Percentiles rank a stretch among this genome's conserved stretches.
Evolutionary conservation across 2,797 vertebrate genomes (phyloP).

Genomic region (Naso thynnoides): DNA sequence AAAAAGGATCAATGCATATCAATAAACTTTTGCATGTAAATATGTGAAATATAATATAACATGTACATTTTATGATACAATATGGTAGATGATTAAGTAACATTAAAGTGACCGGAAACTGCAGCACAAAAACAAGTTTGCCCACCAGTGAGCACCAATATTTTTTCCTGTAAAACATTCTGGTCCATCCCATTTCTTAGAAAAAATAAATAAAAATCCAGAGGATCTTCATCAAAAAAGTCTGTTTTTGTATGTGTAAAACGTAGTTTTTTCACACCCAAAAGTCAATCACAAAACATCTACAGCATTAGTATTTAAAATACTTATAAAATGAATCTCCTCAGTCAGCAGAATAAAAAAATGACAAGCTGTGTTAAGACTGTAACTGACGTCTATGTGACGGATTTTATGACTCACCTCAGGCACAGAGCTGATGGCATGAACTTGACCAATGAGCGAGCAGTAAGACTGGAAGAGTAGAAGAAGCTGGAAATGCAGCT

Average conservation of each 20-base stretch:
- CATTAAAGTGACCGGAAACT: not conserved
- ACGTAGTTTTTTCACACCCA: not conserved
- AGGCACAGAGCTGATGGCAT: conserved; percentile 95
- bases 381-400: conserved; percentile 1
- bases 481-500: conserved; percentile 98
- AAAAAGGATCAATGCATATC: too few species aligned
- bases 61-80: not conserved
- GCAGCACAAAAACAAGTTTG: too few species aligned
- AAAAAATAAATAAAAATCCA: too few species aligned
- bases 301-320: not conserved
- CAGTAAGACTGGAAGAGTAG: conserved; percentile 99
- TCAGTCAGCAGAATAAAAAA: too few species aligned
- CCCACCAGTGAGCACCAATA: too few species aligned
- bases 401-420: conserved; percentile 86
- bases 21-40: too few species aligned
- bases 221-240: too few species aligned
- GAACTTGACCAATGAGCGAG: conserved; percentile 97
- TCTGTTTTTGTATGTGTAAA: not conserved
- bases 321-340: not conserved
- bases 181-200: too few species aligned
- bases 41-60: too few species aligned
- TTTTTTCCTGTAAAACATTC: too few species aligned
- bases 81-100: not conserved
- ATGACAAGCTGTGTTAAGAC: not conserved
- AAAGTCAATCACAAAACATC: conserved; percentile 2